Evolutionary conservation across 1,140 invertebrate species (phyloP), one percentile per base, ranked within the genome.

Genomic region (Drosophila kurseongensis): DNA sequence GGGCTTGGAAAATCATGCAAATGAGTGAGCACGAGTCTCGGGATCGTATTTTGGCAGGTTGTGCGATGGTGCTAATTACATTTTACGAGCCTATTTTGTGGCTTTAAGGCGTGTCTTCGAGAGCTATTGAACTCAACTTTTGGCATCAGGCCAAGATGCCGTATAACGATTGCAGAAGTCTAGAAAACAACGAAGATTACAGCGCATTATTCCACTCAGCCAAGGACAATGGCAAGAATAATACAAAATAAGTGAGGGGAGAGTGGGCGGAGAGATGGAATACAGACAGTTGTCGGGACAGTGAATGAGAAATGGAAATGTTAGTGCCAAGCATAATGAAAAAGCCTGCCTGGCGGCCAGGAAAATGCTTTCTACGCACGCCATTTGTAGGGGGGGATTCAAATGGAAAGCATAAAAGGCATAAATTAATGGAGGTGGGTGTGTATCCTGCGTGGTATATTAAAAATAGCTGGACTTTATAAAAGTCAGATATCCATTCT

Each of bases 31-130:
- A 8, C 58, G 8, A 36, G 59, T 23, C 38, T 42, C 38, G 38
- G 32, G 18, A 52, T 68, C 38, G 61, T 9, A 55, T 50, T 80
- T 80, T 65, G 60, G 51, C 51, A 57, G 40, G 56, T 66, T 42
- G 47, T 68, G 47, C 38, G 38, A 16, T 12, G 29, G 60, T 85
- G 81, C 81, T 85, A 80, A 85, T 80, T 85, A 62, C 44, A 44
- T 80, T 85, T 85, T 60, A 85, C 60, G 81, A 44, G 51, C 60
- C 59, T 36, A 55, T 63, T 74, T 40, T 41, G 56, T 52, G 45
- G 42, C 45, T 29, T n/a, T 52, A 18, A 68, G 55, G 74, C 59
- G 73, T 73, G 48, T 29, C 48, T 23, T 12, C 23, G 57, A 59
- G 40, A 61, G 73, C 58, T 67, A 82, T 78, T 83, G 54, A 81